Base-by-base conservation (phyloP, 2,113 vertebrate genomes). In the Apodemus speciosus region DNA sequence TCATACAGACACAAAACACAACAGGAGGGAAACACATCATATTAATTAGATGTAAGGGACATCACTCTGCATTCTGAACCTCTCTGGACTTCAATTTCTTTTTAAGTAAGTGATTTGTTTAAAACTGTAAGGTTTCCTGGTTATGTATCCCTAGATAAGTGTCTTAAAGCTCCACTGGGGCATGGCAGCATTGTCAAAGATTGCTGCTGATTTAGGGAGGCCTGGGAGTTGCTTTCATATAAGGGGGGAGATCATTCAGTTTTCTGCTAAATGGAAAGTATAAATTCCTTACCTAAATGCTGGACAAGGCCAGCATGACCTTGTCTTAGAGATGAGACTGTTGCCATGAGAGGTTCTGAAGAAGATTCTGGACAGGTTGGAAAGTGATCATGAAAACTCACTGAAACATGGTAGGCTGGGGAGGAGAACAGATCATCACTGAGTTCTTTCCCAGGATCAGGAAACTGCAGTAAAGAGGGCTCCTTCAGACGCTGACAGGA, bases 281-380 rank as follows among this genome's bases (percentile, higher is more conserved):
- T 62, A 94, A 58, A 85, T 32, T 72, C 32, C 60, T 88, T 62
- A 92, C 20, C n/a, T 66, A 83, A 93, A 81, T 75, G 9, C 20
- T 53, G 18, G 7, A 68, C 66, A 40, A 85, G 20, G 14, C 68
- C 32, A 88, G 35, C 72, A 16, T 30, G 25, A 35, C 40, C 8
- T 62, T n/a, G 35, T 56, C 85, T 76, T 88, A n/a, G 21, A 87
- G 13, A 46, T 46, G 43, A 35, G 53, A 58, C 14, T 16, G 6
- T 32, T 18, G 60, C 38, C n/a, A 38, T 58, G 77, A 90, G 16
- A 87, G 58, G 56, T 7, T 40, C 1, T 40, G 21, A 38, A 38
- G 46, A 49, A 83, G 35, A 9, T 43, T 62, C n/a, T 30, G 66
- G 83, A 40, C 1, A 60, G 32, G 53, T 43, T 85, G 10, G 40